These are phyloP conservation scores for Athalia circularis DNA, from an alignment of 2,888 invertebrate genomes.

Conservation along the genomic window DNA sequence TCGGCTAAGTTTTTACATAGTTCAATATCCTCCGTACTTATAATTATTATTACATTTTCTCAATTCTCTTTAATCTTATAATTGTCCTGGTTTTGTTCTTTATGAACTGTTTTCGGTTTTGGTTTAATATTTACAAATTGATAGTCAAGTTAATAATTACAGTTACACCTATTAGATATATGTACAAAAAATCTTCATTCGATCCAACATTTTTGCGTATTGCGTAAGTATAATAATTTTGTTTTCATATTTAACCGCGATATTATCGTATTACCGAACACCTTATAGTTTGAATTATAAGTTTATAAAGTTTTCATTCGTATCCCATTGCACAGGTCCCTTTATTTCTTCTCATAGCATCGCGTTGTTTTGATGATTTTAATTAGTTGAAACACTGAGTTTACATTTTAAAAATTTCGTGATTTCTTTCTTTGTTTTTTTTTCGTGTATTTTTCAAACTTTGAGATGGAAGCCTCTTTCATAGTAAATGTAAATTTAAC, in stretches of 20 bases:
- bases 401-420: neutral
- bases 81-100: slow-evolving; percentile 6
- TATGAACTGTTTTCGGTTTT: neutral
- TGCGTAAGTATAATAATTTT: neutral
- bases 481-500: no score
- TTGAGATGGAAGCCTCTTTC: slow-evolving; percentile 27
- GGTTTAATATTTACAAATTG: slow-evolving; percentile 28
- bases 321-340: slow-evolving; percentile 22
- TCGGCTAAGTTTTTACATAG: slow-evolving; percentile 62
- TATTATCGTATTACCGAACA: slow-evolving; percentile 26
- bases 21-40: slow-evolving; percentile 2
- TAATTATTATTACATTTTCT: neutral
- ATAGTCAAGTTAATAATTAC: slow-evolving; percentile 33
- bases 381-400: neutral
- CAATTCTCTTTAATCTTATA: neutral
- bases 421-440: neutral
- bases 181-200: slow-evolving; percentile 24
- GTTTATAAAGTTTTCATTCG: slow-evolving; percentile 17
- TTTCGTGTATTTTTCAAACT: slow-evolving; percentile 4
- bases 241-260: neutral
- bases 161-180: slow-evolving; percentile 30
- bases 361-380: slow-evolving; percentile 25
- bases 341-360: neutral
- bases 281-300: neutral
- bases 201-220: slow-evolving; percentile 10